Base-by-base conservation (phyloP, 1,140 invertebrate species). In the Nephotettix cincticeps region DNA sequence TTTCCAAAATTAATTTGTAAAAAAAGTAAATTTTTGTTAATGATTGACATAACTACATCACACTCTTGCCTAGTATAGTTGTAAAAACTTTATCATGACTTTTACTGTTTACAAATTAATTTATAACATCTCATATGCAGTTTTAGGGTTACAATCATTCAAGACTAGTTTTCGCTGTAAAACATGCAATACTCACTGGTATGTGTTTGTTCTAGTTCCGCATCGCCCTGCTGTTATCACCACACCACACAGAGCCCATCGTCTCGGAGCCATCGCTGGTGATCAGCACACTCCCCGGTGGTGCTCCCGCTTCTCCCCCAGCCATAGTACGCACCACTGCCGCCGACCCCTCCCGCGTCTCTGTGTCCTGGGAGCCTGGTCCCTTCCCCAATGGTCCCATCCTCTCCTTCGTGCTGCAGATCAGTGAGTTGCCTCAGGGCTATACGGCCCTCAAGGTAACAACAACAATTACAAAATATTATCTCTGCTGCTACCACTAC, bases 301-400 rank as follows among this genome's bases (percentile, higher is more conserved):
- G 91, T 58, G 82, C 87, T 21, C 93, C 93, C 6, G 85, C 86
- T 51, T 93, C 91, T 3, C 82, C 88, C 30, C 93, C 93, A 32
- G 80, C 84, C 71, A 89, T 90, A 71, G 85, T 95, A 71, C 87
- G 90, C 73, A 85, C 91, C n/a, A 86, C 90, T 29, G 89, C 93
- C 0, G 86, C 95, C 32, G 93, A 95, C 78, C 87, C 91, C n/a
- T 89, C 87, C 71, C 87, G 93, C 72, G 89, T 97, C 28, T 92
- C 91, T 68, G 86, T 97, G 14, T 91, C 90, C 73, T 97, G 95
- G 95, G 87, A 90, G 80, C 90, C 93, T 3, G 95, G 95, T 14
- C 85, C 87, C 13, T 95, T 93, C 78, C 90, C 91, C 25, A 96
- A 96, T 80, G 94, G 93, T 67, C 93, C 91, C 71, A 84, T 97